Evolutionary conservation across 2,797 vertebrate species (phyloP), one percentile per base, ranked within the genome.

Genomic region (Caiman crocodilus): DNA sequence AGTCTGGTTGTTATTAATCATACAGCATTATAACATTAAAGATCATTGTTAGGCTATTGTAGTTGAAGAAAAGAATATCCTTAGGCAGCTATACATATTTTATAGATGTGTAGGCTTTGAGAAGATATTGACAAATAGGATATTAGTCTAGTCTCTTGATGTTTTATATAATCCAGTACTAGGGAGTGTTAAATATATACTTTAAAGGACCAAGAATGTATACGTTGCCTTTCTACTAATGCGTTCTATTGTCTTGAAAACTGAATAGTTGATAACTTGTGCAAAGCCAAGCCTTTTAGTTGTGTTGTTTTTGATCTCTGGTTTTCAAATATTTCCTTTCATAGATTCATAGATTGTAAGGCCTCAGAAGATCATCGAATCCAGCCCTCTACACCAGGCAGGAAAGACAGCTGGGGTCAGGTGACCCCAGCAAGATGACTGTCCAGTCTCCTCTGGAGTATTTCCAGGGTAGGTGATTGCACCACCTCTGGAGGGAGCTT

Each of bases 1-100:
- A 0, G 23, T 60, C 50, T 1, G 0, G 0, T 63, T n/a, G 26
- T 32, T 87, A 23, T 80, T 23, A 2, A 15, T 61, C 2, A 0
- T 7, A 69, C 9, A 77, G 42, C 88, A 42, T 79, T 9, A 0
- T 4, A 21, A 60, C 57, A 25, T 42, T 60, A 69, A 30, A 71
- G 61, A 15, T 61, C 65, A 58, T 61, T 10, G 18, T 21, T 3
- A 2, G 6, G 8, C 32, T 80, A n/a, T 14, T 16, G 26, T 28
- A 14, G 26, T 28, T 35, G 67, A 30, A 42, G 81, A 30, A 59
- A 55, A 8, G 57, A 35, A 50, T 75, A 0, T 55, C 28, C 21
- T 2, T 57, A 61, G 67, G 58, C 60, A 82, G 23, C 64, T 16
- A 8, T 32, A 67, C 26, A 55, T 20, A 1, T 13, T 55, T 50